A percentile compares a stretch with the other conserved stretches of the same genome.
Conservation (phyloP, 2,113 vertebrate species). For the Oreotrochilus melanogaster region DNA sequence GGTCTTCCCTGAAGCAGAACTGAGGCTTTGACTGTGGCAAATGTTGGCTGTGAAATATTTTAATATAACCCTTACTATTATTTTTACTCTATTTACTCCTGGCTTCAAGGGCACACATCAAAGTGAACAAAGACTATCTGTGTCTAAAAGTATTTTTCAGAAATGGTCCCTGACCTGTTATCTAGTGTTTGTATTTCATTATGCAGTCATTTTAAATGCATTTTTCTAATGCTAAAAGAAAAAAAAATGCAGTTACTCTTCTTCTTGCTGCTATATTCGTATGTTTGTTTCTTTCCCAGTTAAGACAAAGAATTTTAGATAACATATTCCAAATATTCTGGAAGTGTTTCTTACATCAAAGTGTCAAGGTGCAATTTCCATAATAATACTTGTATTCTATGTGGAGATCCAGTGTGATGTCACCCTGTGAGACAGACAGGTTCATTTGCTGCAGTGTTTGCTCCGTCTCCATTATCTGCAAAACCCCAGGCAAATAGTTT, state of each 20-base stretch:
- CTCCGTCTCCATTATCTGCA: conserved; percentile 63
- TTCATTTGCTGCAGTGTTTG: conserved; percentile 57
- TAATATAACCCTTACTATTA: background rate
- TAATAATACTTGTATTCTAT: conserved; percentile 11
- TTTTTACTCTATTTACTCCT: background rate
- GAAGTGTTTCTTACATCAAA: background rate
- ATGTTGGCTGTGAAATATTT: background rate
- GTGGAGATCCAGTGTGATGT: conserved; percentile 30
- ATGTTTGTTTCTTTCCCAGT: background rate
- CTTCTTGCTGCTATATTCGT: background rate
- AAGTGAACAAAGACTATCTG: background rate
- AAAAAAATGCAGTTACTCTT: background rate
- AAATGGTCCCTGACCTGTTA: background rate
- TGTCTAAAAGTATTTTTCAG: background rate
- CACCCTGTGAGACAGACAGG: conserved; percentile 42
- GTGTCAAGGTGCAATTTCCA: conserved; percentile 39
- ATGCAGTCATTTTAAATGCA: background rate
- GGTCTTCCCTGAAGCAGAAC: background rate
- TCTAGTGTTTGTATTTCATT: background rate
- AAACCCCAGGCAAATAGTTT: conserved; percentile 52
- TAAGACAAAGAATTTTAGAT: conserved; percentile 30
- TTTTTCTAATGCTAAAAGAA: background rate
- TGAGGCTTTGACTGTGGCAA: background rate
- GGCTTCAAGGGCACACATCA: background rate
- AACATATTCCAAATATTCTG: background rate